Base-by-base conservation (phyloP, 2,888 invertebrate genomes). In the Drymonia ruficornis region DNA sequence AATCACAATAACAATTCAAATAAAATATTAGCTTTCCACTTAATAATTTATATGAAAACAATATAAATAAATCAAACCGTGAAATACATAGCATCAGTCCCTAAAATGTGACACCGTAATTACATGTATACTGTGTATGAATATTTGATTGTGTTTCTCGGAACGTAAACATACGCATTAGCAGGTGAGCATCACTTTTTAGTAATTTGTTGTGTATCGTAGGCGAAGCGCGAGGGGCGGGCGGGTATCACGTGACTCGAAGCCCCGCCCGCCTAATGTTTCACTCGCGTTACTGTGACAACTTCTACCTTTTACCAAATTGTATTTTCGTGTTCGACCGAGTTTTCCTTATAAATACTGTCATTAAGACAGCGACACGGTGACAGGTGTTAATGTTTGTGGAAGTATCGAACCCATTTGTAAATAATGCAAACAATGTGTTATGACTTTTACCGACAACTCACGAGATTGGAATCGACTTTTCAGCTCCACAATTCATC, bases 281-380 rank as follows among this genome's bases (percentile, higher is more conserved):
- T 83, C 79, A 86, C 87, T 89, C 85, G 85, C 89, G 87, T 89
- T 90, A 83, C 88, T 83, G 82, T 87, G 88, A 89, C 89, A 89
- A 89, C 87, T 87, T 87, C 81, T 84, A 85, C 89, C 87, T 89
- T 89, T 85, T 83, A 89, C 89, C 87, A 90, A 91, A 92, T 91
- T 91, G 91, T 92, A 86, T 92, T 92, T 90, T 90, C 91, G 86
- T 92, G 91, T 91, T 89, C 86, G 76, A 77, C 79, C 81, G 88
- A 91, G 84, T 89, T 92, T 91, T 91, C 89, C 90, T 91, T 91
- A 91, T 91, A 91, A 92, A 91, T 89, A 91, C 89, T 89, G 88
- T 91, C 89, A 92, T 92, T 91, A 92, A 89, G 87, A 86, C 85
- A 86, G 83, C 80, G 81, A 82, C 85, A 80, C 77, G 68, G 80